Evolutionary conservation across 2,797 vertebrate species (phyloP).

Genomic region (Sebastiscus albofasciatus): DNA sequence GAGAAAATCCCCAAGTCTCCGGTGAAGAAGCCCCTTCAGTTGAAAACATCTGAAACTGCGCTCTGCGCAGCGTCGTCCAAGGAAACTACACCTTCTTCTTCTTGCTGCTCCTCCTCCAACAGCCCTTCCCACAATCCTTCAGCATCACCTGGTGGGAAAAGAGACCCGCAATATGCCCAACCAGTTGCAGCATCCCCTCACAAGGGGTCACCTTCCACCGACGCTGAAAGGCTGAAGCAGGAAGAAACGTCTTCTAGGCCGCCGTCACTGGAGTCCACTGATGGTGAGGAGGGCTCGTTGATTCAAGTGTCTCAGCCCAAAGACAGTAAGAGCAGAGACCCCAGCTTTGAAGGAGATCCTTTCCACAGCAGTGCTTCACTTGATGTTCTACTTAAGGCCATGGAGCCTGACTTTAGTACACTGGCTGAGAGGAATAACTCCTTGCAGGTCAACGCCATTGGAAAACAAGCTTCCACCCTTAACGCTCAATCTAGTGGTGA

Average conservation of each 20-base stretch:
- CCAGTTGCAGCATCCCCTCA: conserved; percentile 55
- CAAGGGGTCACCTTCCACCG: conserved; percentile 50
- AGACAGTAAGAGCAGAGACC: conserved; percentile 78
- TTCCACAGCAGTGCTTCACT: conserved; percentile 89
- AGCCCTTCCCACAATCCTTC: conserved; percentile 69
- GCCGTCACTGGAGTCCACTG: conserved; percentile 73
- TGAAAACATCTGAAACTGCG: conserved; percentile 77
- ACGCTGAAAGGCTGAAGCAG: conserved; percentile 67
- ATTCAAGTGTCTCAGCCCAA: conserved; percentile 63
- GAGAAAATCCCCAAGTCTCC: conserved; percentile 98
- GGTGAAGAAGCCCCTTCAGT: conserved; percentile 90
- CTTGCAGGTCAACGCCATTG: conserved; percentile 78
- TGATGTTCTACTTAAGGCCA: conserved; percentile 96
- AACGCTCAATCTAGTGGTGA: conserved; percentile 71
- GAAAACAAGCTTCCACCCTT: conserved; percentile 84
- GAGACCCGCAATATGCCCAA: conserved; percentile 81
- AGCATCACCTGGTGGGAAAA: conserved; percentile 71
- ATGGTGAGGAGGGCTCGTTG: conserved; percentile 67
- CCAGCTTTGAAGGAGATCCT: conserved; percentile 80
- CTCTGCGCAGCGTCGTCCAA: conserved; percentile 74
- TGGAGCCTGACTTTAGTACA: conserved; percentile 97
- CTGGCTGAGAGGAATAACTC: conserved; percentile 88
- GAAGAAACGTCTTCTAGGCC: conserved; percentile 70
- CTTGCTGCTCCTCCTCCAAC: conserved; percentile 70
- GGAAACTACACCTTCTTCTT: conserved; percentile 45